phyloP scores from a whole-genome alignment of 2,888 invertebrate species.

The Rapana venosa region DNA sequence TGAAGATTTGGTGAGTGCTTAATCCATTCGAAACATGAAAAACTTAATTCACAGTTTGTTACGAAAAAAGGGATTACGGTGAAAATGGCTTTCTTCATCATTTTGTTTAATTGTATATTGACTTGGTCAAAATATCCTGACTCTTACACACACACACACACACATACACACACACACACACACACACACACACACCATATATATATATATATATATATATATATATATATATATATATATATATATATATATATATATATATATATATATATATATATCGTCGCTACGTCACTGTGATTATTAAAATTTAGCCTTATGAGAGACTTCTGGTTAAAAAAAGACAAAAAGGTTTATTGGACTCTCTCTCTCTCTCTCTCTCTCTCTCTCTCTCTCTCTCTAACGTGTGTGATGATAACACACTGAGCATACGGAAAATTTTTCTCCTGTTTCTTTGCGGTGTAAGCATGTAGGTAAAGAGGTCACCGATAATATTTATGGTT shows the following conservation, averaged over 20 bases:
- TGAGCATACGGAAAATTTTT: no score
- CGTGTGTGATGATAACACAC: no score
- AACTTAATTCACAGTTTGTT: no score
- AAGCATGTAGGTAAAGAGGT: no score
- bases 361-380: slow-evolving; percentile 40
- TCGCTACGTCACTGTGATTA: not conserved
- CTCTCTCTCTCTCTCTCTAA: not conserved
- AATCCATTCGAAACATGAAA: no score
- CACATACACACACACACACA: not conserved
- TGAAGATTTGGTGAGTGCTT: no score
- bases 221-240: not conserved
- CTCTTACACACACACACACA: not conserved
- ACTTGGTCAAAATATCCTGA: not conserved
- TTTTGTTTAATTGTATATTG: no score
- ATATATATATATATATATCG: not conserved
- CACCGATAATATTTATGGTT: no score
- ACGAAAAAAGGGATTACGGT: no score
- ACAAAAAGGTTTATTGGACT: not conserved
- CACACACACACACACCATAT: not conserved
- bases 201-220: not conserved
- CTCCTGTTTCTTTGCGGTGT: no score
- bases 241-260: not conserved
- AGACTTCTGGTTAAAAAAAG: not conserved
- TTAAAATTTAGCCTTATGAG: no score
- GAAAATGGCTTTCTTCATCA: no score